These are phyloP conservation scores for Cosmia trapezina DNA, from an alignment of 2,888 invertebrate genomes.

Conservation along the genomic window DNA sequence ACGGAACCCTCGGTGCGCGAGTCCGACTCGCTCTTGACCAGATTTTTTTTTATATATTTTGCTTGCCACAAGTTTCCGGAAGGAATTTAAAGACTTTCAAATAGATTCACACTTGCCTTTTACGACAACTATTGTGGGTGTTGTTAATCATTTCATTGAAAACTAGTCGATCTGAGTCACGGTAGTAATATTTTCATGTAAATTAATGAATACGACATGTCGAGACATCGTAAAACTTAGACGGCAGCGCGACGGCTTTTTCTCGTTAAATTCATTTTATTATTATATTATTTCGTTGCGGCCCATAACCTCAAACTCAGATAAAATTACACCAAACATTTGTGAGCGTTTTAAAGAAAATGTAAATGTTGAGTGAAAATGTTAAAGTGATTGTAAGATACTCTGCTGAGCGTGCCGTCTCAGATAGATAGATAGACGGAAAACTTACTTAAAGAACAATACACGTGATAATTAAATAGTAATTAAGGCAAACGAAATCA, in stretches of 20 bases:
- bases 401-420: too few species aligned
- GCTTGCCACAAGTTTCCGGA: not conserved
- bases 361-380: not conserved
- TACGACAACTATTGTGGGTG: not conserved
- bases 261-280: conserved; percentile 34
- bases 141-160: not conserved
- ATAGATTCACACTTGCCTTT: not conserved
- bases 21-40: too few species aligned
- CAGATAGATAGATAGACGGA: too few species aligned
- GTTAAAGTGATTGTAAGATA: not conserved
- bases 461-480: too few species aligned
- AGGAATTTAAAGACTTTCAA: not conserved
- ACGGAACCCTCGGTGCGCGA: too few species aligned
- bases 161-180: conserved; percentile 13
- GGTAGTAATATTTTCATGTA: conserved; percentile 16
- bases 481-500: too few species aligned
- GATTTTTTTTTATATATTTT: too few species aligned
- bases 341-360: not conserved
- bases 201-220: conserved; percentile 46
- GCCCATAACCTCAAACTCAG: conserved; percentile 30
- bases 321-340: conserved; percentile 4
- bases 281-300: conserved; percentile 42
- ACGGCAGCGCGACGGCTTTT: conserved; percentile 36
- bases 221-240: conserved; percentile 56
- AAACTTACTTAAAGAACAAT: too few species aligned